Conservation (phyloP, 2,888 invertebrate genomes). For the Camptogramma bilineatum region DNA sequence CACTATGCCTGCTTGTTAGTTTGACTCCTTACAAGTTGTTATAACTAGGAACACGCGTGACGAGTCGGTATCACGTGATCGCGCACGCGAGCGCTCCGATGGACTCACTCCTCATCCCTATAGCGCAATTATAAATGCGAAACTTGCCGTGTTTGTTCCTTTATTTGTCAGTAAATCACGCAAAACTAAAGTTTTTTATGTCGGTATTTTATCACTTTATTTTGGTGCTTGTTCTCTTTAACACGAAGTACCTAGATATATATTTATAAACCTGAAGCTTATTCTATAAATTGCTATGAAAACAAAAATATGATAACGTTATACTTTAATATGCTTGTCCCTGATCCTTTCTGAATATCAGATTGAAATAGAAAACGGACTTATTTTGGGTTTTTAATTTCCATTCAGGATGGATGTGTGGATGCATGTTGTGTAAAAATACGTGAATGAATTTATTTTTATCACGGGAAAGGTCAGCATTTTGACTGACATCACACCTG, state of each 20-base stretch:
- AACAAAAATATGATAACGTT: neutral
- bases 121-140: constrained; percentile 65
- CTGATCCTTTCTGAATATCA: neutral
- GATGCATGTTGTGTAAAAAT: constrained; percentile 11
- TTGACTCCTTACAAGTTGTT: constrained; percentile 75
- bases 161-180: constrained; percentile 62
- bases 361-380: constrained; percentile 8
- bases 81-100: constrained; percentile 74
- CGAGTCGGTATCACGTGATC: constrained; percentile 77
- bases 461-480: constrained; percentile 29
- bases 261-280: neutral
- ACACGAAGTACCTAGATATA: constrained; percentile 12
- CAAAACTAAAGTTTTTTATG: constrained; percentile 50
- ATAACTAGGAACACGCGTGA: constrained; percentile 80
- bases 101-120: constrained; percentile 65
- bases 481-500: constrained; percentile 47
- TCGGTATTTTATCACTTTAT: constrained; percentile 36
- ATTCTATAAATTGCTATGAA: neutral
- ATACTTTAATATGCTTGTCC: constrained; percentile 4
- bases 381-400: constrained; percentile 15
- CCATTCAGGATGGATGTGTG: constrained; percentile 16
- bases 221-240: constrained; percentile 29
- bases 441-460: constrained; percentile 32
- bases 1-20: constrained; percentile 66
- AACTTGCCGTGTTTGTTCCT: constrained; percentile 52